Conservation (phyloP, 1,140 invertebrate species). For the Aporrectodea caliginosa region DNA sequence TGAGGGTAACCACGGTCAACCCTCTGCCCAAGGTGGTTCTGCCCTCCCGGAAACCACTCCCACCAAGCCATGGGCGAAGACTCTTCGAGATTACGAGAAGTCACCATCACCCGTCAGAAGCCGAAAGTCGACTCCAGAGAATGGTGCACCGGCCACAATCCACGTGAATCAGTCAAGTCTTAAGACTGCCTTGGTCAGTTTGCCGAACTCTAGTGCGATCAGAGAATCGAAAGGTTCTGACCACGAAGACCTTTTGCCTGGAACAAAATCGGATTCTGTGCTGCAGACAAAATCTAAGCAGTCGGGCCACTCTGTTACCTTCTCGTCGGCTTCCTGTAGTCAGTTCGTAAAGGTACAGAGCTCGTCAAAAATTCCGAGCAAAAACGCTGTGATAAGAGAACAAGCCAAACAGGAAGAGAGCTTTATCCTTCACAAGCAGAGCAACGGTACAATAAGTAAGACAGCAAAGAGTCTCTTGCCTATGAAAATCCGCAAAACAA, state of each 20-base stretch:
- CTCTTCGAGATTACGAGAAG: constrained; percentile 12
- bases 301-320: no score
- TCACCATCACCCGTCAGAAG: constrained; percentile 9
- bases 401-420: no score
- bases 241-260: background rate
- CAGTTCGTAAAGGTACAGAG: no score
- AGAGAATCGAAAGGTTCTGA: background rate
- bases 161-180: no score
- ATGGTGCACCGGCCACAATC: background rate
- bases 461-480: background rate
- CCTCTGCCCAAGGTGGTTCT: background rate
- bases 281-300: background rate
- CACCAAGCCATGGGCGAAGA: constrained; percentile 13
- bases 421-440: no score
- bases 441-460: background rate
- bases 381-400: no score
- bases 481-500: background rate
- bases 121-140: constrained; percentile 17
- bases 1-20: background rate
- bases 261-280: background rate
- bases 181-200: background rate
- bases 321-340: no score
- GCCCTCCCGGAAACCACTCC: background rate
- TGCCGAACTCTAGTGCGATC: background rate
- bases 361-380: no score